Evolutionary conservation across 2,888 invertebrate genomes (phyloP).

Genomic region (Ochropacha duplaris): DNA sequence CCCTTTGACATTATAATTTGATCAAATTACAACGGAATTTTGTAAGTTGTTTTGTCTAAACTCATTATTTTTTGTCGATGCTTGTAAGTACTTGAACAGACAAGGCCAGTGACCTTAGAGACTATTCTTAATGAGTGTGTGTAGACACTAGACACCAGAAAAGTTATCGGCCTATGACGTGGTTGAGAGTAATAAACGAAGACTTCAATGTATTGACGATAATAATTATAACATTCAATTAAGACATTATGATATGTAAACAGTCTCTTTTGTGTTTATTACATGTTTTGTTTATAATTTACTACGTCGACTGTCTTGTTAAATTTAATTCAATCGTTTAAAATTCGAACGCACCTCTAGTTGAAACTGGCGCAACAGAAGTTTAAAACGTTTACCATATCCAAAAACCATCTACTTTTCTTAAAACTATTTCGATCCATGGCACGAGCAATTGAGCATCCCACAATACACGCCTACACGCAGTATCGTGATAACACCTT

Average conservation of each 20-base stretch:
- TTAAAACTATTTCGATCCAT: background rate
- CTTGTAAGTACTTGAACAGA: slow-evolving; percentile 1
- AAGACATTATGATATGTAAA: background rate
- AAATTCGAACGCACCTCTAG: background rate
- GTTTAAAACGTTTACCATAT: too few relatives aligned
- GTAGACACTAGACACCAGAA: background rate
- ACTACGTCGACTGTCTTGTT: background rate
- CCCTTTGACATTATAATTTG: background rate
- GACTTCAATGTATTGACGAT: slow-evolving; percentile 1
- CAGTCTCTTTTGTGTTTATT: slow-evolving; percentile 6
- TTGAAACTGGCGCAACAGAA: too few relatives aligned
- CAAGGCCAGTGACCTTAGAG: background rate
- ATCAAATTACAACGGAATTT: background rate
- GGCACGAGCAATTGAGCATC: background rate
- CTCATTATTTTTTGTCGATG: slow-evolving; percentile 4
- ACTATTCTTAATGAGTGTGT: slow-evolving; percentile 4
- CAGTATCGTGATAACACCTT: background rate
- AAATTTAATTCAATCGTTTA: background rate
- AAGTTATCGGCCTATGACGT: slow-evolving; percentile 5
- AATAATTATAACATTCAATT: slow-evolving; percentile 3
- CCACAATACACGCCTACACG: background rate
- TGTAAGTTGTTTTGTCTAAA: background rate
- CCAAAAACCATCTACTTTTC: too few relatives aligned
- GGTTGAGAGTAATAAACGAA: background rate
- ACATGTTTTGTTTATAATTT: background rate